phyloP scores from a whole-genome alignment of 2,888 invertebrate genomes.

The Nomada ferruginata region DNA sequence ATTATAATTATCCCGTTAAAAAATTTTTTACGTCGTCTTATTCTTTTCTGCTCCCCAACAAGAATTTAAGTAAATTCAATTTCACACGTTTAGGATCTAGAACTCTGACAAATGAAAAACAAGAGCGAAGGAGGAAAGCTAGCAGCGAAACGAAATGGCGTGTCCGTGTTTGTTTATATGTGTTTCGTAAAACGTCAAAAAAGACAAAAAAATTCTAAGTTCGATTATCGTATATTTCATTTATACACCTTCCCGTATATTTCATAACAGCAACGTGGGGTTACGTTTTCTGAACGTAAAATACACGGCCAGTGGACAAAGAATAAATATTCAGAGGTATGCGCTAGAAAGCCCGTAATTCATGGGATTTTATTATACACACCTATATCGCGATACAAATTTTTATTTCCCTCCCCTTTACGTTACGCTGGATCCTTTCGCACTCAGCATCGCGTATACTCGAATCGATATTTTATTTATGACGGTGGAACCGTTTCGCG shows the following conservation, averaged over 20 bases:
- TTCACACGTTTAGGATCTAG: background rate
- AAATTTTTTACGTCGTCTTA: background rate
- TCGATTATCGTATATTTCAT: background rate
- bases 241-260: background rate
- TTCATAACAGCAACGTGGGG: background rate
- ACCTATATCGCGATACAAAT: slow-evolving; percentile 8
- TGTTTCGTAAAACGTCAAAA: slow-evolving; percentile 2
- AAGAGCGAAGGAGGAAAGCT: background rate
- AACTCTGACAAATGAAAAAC: background rate
- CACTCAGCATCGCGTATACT: background rate
- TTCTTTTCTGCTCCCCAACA: too few species aligned
- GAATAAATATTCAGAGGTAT: slow-evolving; percentile 25
- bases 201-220: background rate
- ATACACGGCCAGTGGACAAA: background rate
- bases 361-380: slow-evolving; percentile 34
- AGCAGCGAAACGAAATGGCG: background rate
- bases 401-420: background rate
- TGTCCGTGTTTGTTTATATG: background rate
- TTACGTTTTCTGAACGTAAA: slow-evolving; percentile 14
- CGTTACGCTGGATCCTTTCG: background rate
- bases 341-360: background rate
- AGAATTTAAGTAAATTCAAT: background rate
- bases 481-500: slow-evolving; percentile 1
- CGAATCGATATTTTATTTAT: slow-evolving; percentile 34
- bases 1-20: background rate